phyloP scores from a whole-genome alignment of 2,797 vertebrate species.

The Sebastiscus tertius region DNA sequence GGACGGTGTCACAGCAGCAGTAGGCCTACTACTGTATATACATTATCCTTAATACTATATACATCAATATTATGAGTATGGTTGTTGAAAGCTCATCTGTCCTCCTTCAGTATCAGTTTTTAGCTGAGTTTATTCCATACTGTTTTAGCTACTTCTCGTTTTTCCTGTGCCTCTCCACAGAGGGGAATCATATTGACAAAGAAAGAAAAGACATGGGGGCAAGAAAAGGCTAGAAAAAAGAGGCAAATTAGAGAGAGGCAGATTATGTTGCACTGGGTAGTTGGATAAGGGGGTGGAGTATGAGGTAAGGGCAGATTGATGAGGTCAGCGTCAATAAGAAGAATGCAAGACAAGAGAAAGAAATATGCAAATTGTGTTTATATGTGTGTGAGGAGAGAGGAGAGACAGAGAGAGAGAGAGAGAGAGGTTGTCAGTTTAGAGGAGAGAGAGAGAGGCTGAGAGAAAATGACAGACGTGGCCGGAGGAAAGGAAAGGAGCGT shows the following conservation, averaged over 20 bases:
- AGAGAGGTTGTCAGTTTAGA: constrained; percentile 51
- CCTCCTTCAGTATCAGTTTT: neutral
- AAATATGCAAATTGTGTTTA: constrained; percentile 68
- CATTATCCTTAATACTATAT: neutral
- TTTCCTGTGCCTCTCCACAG: constrained; percentile 11
- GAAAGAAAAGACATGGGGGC: neutral
- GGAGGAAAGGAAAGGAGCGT: constrained; percentile 64
- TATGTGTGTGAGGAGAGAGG: constrained; percentile 11
- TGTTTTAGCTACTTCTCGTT: constrained; percentile 4
- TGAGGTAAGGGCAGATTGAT: constrained; percentile 51
- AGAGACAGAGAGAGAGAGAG: neutral
- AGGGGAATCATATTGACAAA: constrained; percentile 32
- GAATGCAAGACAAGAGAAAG: constrained; percentile 43
- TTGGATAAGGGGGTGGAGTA: constrained; percentile 42
- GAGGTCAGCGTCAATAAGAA: constrained; percentile 58
- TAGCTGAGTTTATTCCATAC: constrained; percentile 3
- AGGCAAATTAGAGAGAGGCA: constrained; percentile 38
- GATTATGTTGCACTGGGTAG: constrained; percentile 45
- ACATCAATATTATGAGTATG: neutral
- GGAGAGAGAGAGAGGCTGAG: constrained; percentile 31
- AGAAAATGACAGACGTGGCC: constrained; percentile 73
- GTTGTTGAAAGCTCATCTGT: neutral
- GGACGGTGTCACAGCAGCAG: neutral
- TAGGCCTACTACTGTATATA: neutral
- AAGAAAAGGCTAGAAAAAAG: neutral